phyloP scores from a whole-genome alignment of 2,797 vertebrate species.

The Leptatherina wallacei region DNA sequence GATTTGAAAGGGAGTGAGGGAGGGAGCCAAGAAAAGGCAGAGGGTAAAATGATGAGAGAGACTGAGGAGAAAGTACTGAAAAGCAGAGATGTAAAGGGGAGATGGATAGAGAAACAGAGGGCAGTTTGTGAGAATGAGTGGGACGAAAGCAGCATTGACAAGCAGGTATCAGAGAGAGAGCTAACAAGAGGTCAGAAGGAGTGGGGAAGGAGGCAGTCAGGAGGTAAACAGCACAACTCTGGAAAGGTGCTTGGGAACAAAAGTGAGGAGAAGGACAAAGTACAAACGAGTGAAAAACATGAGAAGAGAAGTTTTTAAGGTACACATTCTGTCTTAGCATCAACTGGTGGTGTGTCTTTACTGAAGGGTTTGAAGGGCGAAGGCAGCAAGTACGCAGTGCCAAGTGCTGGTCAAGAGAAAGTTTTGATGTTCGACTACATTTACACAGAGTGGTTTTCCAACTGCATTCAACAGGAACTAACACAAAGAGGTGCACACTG shows the following conservation, averaged over 20 bases:
- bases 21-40: conserved; percentile 29
- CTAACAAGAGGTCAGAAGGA: conserved; percentile 46
- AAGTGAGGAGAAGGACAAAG: conserved; percentile 56
- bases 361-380: conserved; percentile 42
- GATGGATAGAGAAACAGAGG: conserved; percentile 25
- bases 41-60: conserved; percentile 25
- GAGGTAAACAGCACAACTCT: conserved; percentile 53
- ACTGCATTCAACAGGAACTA: conserved; percentile 19
- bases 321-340: conserved; percentile 38
- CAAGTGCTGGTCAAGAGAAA: conserved; percentile 19
- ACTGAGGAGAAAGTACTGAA: conserved; percentile 17
- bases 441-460: conserved; percentile 7
- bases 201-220: conserved; percentile 7
- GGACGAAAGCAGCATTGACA: conserved; percentile 36
- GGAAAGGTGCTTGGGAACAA: conserved; percentile 33
- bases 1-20: conserved; percentile 35
- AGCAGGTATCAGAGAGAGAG: conserved; percentile 49
- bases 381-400: conserved; percentile 7
- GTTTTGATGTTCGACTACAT: conserved; percentile 18
- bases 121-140: conserved; percentile 22
- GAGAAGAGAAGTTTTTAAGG: conserved; percentile 33
- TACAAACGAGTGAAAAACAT: conserved; percentile 36
- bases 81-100: conserved; percentile 33
- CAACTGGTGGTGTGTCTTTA: conserved; percentile 30
- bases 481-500: conserved; percentile 7